Conservation (phyloP, 2,113 vertebrate species). For the Megaleporinus macrocephalus region DNA sequence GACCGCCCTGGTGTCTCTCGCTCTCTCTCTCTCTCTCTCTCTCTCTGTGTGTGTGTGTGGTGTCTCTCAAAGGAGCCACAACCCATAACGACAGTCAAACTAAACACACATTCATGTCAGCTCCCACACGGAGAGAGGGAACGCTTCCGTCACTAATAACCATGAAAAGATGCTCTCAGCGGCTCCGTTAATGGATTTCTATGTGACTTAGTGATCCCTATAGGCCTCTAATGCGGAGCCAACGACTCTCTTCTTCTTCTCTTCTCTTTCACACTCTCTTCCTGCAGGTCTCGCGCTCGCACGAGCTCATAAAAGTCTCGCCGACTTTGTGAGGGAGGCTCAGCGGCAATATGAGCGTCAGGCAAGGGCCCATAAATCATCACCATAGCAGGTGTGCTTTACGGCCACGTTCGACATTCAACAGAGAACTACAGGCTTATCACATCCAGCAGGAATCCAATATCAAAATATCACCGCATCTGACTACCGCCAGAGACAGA, state of each 20-base stretch:
- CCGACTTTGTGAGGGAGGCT: constrained; percentile 22
- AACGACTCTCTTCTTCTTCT: background rate
- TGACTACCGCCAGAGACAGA: constrained; percentile 3
- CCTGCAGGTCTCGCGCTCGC: background rate
- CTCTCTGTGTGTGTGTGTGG: background rate
- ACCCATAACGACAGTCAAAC: constrained; percentile 2
- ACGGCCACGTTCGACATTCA: constrained; percentile 4
- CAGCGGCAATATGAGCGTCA: constrained; percentile 12
- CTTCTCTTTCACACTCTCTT: background rate
- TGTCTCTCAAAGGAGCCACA: background rate
- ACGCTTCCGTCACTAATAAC: background rate
- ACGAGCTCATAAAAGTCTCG: constrained; percentile 20
- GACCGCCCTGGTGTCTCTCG: background rate
- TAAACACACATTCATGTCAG: background rate
- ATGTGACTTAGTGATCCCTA: background rate
- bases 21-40: background rate
- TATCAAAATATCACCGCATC: constrained; percentile 31
- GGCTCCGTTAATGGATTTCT: background rate
- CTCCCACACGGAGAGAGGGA: background rate
- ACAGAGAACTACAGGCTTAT: background rate
- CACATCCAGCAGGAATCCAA: background rate
- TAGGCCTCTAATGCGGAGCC: constrained; percentile 3
- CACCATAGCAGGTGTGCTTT: constrained; percentile 2
- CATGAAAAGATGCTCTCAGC: constrained; percentile 1
- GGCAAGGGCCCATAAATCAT: constrained; percentile 38